Conservation (phyloP, 2,113 vertebrate species). For the Rutilus rutilus region DNA sequence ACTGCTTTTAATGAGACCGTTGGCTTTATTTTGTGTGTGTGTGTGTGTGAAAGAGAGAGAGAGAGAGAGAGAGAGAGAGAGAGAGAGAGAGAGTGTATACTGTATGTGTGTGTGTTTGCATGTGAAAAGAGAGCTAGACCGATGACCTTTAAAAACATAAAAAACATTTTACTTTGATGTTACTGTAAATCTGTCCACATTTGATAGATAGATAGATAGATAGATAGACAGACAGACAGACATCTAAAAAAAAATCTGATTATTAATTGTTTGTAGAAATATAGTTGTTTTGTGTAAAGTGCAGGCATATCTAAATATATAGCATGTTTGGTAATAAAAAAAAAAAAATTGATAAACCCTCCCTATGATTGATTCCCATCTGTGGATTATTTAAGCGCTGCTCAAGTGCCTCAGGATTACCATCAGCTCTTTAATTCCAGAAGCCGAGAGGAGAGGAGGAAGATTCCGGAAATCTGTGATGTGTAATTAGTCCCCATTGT, state of each 20-base stretch:
- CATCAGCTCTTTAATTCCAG: slow-evolving; percentile 49
- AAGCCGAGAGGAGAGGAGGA: slow-evolving; percentile 36
- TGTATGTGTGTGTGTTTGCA: not conserved
- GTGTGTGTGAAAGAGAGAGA: not conserved
- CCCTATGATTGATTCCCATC: slow-evolving; percentile 39
- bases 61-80: too few species aligned
- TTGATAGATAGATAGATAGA: not conserved
- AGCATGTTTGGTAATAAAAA: not conserved
- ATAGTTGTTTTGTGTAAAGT: not conserved
- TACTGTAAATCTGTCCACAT: not conserved
- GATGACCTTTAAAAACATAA: not conserved
- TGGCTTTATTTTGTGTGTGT: not conserved
- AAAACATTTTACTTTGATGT: slow-evolving; percentile 12
- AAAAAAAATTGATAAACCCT: not conserved
- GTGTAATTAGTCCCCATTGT: slow-evolving; percentile 48
- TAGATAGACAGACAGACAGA: not conserved
- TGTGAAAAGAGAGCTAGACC: not conserved
- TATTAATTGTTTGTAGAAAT: not conserved
- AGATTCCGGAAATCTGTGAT: slow-evolving; percentile 44
- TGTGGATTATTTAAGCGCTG: slow-evolving; percentile 32
- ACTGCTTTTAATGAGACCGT: slow-evolving; percentile 25
- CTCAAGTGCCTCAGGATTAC: slow-evolving; percentile 29
- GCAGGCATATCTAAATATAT: not conserved
- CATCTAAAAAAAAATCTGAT: too few species aligned
- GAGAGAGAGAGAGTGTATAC: too few species aligned